Evolutionary conservation across 2,113 vertebrate species (phyloP).

Genomic region (Tachuris rubrigastra): DNA sequence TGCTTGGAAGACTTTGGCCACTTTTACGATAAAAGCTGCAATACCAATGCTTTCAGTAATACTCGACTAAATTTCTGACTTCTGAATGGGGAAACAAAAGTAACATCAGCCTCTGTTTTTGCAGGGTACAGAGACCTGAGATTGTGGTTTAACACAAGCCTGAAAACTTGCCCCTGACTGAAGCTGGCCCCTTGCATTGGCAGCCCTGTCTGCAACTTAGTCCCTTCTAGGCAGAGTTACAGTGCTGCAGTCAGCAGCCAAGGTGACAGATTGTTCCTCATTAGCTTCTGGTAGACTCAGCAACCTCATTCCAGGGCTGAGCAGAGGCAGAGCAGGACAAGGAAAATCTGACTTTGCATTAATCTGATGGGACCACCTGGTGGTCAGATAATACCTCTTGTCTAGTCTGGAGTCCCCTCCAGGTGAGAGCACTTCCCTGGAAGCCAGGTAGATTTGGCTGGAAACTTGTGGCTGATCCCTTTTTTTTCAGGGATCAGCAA

Average conservation of each 20-base stretch:
- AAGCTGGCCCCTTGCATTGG: neutral
- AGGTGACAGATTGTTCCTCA: neutral
- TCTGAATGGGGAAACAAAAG: neutral
- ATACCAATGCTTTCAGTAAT: neutral
- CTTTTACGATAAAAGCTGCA: neutral
- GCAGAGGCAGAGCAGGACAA: neutral
- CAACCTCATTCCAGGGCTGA: neutral
- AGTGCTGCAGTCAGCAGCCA: neutral
- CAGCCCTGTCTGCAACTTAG: neutral
- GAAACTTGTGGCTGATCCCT: neutral
- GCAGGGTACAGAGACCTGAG: neutral
- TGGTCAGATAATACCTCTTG: neutral
- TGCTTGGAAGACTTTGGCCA: neutral
- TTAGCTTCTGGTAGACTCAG: neutral
- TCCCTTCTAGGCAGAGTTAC: neutral
- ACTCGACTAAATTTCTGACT: neutral
- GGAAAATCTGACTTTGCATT: neutral
- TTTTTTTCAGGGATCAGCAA: neutral
- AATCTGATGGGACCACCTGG: neutral
- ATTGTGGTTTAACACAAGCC: neutral
- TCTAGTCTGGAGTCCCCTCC: neutral
- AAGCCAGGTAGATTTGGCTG: neutral
- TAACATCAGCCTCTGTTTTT: neutral
- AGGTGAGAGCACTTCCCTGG: neutral
- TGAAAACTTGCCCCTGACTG: neutral